Evolutionary conservation across 2,797 vertebrate genomes (phyloP), one percentile per base, ranked within the genome.

Genomic region (Antennarius maculatus): DNA sequence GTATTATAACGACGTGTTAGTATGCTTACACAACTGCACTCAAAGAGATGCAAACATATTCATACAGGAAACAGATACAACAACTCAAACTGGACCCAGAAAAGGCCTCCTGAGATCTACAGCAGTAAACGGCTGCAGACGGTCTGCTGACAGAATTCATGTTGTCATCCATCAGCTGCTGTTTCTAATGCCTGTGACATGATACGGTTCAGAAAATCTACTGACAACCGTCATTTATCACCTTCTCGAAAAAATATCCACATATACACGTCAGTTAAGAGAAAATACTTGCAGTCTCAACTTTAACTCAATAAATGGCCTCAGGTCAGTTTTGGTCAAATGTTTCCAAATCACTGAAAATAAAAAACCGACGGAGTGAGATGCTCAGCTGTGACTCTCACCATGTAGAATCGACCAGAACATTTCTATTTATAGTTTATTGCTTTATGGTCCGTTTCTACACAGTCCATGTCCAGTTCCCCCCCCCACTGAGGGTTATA

Each of bases 21-120:
- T 18, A 18, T 67, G 23, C 46, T 50, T 58, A 52, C 17, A 9
- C 16, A 43, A 51, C 29, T 15, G 27, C 14, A 53, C 15, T 51
- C 27, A 60, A 53, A 57, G 7, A 53, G 23, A 59, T 11, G 11
- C 28, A 39, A 27, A 23, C 47, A 43, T 11, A 42, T 18, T 18
- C 18, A 11, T 27, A 51, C 16, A 58, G 37, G 8, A 17, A 71
- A 17, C 17, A 59, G 9, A 61, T 37, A 51, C 13, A 37, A 51
- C 57, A 67, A 59, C 60, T 59, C n/a, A 59, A 61, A 74, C 76
- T 67, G 5, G 43, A 58, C 51, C 54, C 70, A 76, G 54, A 76
- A 62, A 59, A 52, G 16, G 0, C 14, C 53, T 78, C 78, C 80
- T 77, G 80, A 86, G 80, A 68, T 84, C 73, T 73, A 66, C 85